These are phyloP conservation scores for Crenichthys baileyi DNA, from an alignment of 2,797 vertebrate species.

Conservation along the genomic window DNA sequence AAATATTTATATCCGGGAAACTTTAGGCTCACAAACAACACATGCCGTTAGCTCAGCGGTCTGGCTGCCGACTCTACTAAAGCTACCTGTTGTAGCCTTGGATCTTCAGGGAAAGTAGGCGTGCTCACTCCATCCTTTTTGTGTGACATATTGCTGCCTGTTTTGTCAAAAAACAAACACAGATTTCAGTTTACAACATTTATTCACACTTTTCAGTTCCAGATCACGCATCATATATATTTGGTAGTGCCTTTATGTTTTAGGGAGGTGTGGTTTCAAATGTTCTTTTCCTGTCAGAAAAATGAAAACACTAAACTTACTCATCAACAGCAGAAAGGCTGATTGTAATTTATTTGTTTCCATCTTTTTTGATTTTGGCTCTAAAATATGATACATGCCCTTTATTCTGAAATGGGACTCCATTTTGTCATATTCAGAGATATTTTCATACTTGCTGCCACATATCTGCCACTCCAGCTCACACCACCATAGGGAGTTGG, in stretches of 20 bases:
- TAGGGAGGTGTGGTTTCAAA: background rate
- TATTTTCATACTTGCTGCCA: conserved; percentile 44
- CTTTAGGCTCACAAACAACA: background rate
- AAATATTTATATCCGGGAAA: background rate
- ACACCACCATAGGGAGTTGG: conserved; percentile 44
- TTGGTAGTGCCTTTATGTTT: background rate
- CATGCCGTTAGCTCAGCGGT: background rate
- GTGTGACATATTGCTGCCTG: no score
- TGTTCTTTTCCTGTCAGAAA: background rate
- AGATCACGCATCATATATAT: no score
- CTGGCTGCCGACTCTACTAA: background rate
- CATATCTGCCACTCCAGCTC: conserved; percentile 33
- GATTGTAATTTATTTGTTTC: background rate
- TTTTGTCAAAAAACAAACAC: background rate
- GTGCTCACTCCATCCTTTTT: background rate
- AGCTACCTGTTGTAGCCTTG: no score
- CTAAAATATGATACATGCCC: background rate
- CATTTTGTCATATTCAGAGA: conserved; percentile 34
- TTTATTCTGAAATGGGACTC: conserved; percentile 17
- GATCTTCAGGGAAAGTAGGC: background rate
- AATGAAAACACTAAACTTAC: background rate
- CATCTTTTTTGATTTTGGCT: background rate
- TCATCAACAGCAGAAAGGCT: background rate
- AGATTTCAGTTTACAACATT: background rate
- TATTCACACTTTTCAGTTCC: no score